A percentile compares a stretch with the other conserved stretches of the same genome.
Conservation (phyloP, 1,140 invertebrate genomes). For the Vollenhovia emeryi region DNA sequence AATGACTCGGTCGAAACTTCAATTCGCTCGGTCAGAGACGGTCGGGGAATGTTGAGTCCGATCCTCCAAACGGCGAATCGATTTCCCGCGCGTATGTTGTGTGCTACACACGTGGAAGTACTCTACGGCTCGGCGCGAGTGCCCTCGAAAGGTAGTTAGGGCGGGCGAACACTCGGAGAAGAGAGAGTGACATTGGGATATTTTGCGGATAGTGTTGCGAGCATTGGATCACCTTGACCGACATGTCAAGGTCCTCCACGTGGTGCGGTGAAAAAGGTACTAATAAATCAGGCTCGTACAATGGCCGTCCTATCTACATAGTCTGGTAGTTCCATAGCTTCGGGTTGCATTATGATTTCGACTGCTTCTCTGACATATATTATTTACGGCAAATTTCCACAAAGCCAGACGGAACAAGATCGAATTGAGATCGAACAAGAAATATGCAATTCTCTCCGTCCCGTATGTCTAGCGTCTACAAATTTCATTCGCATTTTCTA, state of each 20-base stretch:
- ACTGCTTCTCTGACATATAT: neutral
- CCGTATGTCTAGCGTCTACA: neutral
- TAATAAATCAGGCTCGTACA: neutral
- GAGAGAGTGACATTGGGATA: slow-evolving; percentile 16
- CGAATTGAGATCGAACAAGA: neutral
- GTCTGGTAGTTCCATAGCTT: neutral
- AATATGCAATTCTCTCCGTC: slow-evolving; percentile 3
- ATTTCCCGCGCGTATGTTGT: slow-evolving; percentile 69
- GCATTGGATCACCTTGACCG: slow-evolving; percentile 45
- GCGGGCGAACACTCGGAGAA: neutral
- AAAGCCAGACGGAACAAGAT: neutral
- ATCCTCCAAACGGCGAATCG: slow-evolving; percentile 72
- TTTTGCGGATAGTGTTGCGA: slow-evolving; percentile 57
- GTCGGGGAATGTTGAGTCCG: slow-evolving; percentile 76
- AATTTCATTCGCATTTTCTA: slow-evolving; percentile 18
- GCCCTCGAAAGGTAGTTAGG: slow-evolving; percentile 35
- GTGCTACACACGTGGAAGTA: slow-evolving; percentile 58
- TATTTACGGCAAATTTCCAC: neutral
- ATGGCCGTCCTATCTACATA: neutral
- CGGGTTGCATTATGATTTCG: neutral
- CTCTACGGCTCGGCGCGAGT: slow-evolving; percentile 56
- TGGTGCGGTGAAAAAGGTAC: neutral
- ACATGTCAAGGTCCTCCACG: slow-evolving; percentile 13
- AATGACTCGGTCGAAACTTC: slow-evolving; percentile 78
- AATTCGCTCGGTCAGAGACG: slow-evolving; percentile 69